Evolutionary conservation across 2,113 vertebrate genomes (phyloP), one percentile per base, ranked within the genome.

Genomic region (Labrus mixtus): DNA sequence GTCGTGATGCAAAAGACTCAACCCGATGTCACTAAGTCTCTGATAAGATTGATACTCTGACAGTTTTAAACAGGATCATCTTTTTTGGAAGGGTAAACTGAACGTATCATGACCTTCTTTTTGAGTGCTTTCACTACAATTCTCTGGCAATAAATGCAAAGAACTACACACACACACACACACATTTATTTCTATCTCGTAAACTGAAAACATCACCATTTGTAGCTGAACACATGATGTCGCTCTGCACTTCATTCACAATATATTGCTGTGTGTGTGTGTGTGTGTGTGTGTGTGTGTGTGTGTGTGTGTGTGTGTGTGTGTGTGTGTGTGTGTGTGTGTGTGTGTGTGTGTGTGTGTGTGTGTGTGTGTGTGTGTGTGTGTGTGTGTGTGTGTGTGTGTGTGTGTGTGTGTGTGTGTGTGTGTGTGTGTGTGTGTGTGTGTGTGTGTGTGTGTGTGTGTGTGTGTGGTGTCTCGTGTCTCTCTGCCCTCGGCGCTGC

Each of bases 401-500:
- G 29, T 33, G 29, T 33, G 29, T 33, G 29, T 33, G 29, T 33
- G 29, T 33, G 29, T 33, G 29, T 33, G 29, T 33, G 29, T 33
- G 29, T 33, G 29, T 33, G 29, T 33, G 29, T 33, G 29, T 33
- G 29, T 33, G 29, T 33, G 29, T 33, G 29, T 33, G 29, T 33
- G 29, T 33, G 29, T 33, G 29, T 33, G 29, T 33, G 29, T 33
- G 29, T 33, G 29, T 33, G 29, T 33, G 29, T 33, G 48, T 1
- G 23, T 6, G 25, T 17, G 25, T 9, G 25, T 57, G 13, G 25
- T 10, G 29, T 33, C 29, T 17, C 19, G 59, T 74, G 69, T 73
- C 50, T 70, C 66, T 56, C 72, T 81, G 76, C 68, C 79, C 76
- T 85, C 70, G 79, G 79, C 63, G 36, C 68, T 87, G 79, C 82